These are phyloP conservation scores for Elachura formosa DNA, from an alignment of 2,113 vertebrate species.

Conservation along the genomic window DNA sequence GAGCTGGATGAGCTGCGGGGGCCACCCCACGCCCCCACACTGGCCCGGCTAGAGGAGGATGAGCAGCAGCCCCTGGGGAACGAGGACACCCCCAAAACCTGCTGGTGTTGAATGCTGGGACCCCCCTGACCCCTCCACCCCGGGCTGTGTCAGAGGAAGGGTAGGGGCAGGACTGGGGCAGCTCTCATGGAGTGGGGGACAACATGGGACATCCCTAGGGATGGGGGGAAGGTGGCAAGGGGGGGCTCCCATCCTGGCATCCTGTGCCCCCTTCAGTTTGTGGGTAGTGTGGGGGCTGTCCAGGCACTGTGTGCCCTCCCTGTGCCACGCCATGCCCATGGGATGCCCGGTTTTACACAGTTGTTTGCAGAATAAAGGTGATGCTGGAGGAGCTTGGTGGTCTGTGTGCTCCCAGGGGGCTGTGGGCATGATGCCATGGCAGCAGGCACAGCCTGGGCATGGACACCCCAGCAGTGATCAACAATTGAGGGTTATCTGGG, in stretches of 20 bases:
- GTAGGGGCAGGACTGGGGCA: neutral
- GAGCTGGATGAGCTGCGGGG: slow-evolving; percentile 87
- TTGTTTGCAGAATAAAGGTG: slow-evolving; percentile 75
- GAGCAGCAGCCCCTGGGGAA: slow-evolving; percentile 75
- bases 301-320: neutral
- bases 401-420: neutral
- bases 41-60: slow-evolving; percentile 85
- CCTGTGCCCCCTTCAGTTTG: rapidly evolving
- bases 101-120: slow-evolving; percentile 86
- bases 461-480: neutral
- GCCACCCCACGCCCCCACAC: slow-evolving; percentile 71
- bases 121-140: neutral
- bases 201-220: neutral
- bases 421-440: neutral
- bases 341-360: slow-evolving; percentile 53
- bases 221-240: neutral
- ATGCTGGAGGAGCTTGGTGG: slow-evolving; percentile 36
- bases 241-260: neutral
- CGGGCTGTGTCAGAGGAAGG: neutral
- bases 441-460: neutral
- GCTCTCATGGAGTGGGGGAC: too few relatives aligned
- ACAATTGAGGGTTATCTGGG: slow-evolving; percentile 32
- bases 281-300: neutral
- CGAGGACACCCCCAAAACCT: slow-evolving; percentile 76
- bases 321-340: neutral